These are phyloP conservation scores for Heloderma charlesbogerti DNA, from an alignment of 2,113 vertebrate species.

Conservation along the genomic window DNA sequence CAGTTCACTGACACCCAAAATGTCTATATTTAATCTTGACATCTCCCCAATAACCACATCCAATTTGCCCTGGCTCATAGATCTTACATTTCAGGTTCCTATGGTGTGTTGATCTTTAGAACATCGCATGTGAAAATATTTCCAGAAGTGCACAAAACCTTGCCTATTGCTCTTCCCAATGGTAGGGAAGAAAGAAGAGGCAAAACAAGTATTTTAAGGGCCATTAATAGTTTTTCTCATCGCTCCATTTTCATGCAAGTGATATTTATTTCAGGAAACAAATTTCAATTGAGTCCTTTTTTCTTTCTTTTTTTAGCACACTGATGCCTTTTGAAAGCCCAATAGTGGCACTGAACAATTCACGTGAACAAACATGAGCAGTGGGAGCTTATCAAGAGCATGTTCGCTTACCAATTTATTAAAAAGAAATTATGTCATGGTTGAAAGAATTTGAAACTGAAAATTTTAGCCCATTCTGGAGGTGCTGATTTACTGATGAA, in stretches of 20 bases:
- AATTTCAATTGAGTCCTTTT: constrained; percentile 62
- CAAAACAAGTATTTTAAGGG: constrained; percentile 58
- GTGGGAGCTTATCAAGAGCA: constrained; percentile 53
- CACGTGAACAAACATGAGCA: constrained; percentile 57
- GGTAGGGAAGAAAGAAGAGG: not conserved
- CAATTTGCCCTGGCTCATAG: too few relatives aligned
- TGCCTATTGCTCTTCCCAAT: not conserved
- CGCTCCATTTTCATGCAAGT: constrained; percentile 50
- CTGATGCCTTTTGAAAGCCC: constrained; percentile 50
- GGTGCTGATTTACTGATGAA: constrained; percentile 69
- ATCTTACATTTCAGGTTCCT: too few relatives aligned
- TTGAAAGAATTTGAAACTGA: constrained; percentile 64
- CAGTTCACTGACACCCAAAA: too few relatives aligned
- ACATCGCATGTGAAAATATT: not conserved
- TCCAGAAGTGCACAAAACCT: not conserved
- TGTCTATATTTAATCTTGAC: too few relatives aligned
- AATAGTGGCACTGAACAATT: constrained; percentile 49
- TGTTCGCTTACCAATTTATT: constrained; percentile 68
- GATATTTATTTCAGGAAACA: constrained; percentile 65
- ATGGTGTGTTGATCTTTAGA: not conserved
- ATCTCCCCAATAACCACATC: too few relatives aligned
- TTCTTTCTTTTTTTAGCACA: constrained; percentile 62
- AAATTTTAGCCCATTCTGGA: not conserved
- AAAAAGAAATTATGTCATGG: constrained; percentile 65
- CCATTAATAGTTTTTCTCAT: constrained; percentile 57